These are phyloP conservation scores for Vimba vimba DNA, from an alignment of 2,113 vertebrate genomes.

Conservation along the genomic window DNA sequence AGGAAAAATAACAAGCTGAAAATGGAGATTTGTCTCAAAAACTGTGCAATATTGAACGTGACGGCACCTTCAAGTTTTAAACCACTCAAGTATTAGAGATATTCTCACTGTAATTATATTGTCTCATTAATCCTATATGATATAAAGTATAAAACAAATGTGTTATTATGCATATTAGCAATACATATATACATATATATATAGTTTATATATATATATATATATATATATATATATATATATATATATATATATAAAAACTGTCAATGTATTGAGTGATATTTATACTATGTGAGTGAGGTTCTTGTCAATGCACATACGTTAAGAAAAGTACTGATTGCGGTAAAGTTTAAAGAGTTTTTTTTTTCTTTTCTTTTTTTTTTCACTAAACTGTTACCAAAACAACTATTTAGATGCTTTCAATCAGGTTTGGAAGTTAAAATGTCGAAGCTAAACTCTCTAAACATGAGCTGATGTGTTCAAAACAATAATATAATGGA, in stretches of 20 bases:
- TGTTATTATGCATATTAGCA: conserved; percentile 19
- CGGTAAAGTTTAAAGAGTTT: neutral
- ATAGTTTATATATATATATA: no score
- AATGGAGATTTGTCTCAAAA: conserved; percentile 27
- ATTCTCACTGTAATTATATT: conserved; percentile 48
- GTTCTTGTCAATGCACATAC: conserved; percentile 20
- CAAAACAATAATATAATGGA: conserved; percentile 21
- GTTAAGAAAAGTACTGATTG: conserved; percentile 3
- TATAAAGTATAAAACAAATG: conserved; percentile 1
- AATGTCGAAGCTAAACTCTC: neutral
- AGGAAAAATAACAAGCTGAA: neutral
- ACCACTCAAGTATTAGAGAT: conserved; percentile 41
- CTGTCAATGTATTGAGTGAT: conserved; percentile 15
- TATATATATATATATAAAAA: neutral
- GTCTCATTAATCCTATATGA: conserved; percentile 36
- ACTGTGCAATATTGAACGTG: conserved; percentile 50
- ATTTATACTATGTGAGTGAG: conserved; percentile 26
- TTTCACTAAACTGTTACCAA: conserved; percentile 13
- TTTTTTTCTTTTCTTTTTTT: neutral
- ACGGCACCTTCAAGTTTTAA: conserved; percentile 36
- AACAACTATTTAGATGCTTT: conserved; percentile 1
- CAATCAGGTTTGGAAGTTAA: conserved; percentile 10
- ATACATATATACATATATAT: no score
- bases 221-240: no score
- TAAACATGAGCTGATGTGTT: conserved; percentile 11